Base-by-base conservation (phyloP, 1,140 invertebrate species). In the Muscidifurax raptorellus region DNA sequence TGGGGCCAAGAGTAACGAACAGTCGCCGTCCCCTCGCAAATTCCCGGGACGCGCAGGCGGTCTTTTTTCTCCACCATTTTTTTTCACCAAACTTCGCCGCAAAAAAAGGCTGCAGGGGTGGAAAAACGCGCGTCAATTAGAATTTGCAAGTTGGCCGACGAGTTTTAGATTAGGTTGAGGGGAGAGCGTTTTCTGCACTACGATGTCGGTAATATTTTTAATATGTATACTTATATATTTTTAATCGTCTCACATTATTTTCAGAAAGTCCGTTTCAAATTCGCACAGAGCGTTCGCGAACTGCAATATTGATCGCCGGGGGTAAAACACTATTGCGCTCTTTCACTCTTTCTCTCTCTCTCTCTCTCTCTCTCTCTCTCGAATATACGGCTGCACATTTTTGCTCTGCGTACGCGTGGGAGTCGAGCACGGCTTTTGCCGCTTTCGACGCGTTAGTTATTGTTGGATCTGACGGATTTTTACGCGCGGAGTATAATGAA, bases 271-370 rank as follows among this genome's bases (percentile, higher is more conserved):
- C n/a, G n/a, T n/a, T n/a, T n/a, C 15, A 6, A 40, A 79, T 69
- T 47, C 64, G n/a, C 36, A 80, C 13, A 25, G n/a, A n/a, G n/a
- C n/a, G 28, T 12, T 28, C 32, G 40, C 25, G 32, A 32, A 12
- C 52, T 47, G n/a, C 32, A 47, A 47, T 81, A 81, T 81, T 74
- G 80, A 81, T 81, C 80, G 80, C 18, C 40, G 22, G 27, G 30
- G 67, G 44, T 52, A 81, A 72, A 74, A 74, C 18, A 69, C 9
- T 18, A 66, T n/a, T 59, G 22, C 80, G 64, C 25, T 4, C n/a
- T n/a, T n/a, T n/a, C 40, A 52, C n/a, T n/a, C n/a, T n/a, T n/a
- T n/a, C n/a, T n/a, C n/a, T n/a, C n/a, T n/a, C n/a, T n/a, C n/a
- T n/a, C n/a, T n/a, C n/a, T n/a, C n/a, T n/a, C n/a, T n/a, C n/a